Conservation (phyloP, 2,797 vertebrate genomes). For the Picus viridis region DNA sequence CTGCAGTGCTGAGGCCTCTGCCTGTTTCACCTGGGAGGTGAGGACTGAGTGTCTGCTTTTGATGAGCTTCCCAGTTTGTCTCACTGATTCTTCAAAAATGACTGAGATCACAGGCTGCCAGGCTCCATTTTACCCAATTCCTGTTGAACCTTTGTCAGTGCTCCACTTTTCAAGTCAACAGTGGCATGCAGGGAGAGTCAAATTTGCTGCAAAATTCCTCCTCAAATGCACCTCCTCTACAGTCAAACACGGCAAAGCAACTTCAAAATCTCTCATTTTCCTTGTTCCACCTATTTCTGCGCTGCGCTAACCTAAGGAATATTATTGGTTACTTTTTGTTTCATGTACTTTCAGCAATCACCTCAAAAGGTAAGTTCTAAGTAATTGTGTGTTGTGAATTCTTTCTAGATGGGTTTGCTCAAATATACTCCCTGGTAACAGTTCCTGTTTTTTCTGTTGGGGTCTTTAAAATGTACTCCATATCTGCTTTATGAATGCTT, state of each 20-base stretch:
- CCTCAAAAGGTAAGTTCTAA: background rate
- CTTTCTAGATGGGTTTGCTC: background rate
- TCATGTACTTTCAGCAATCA: background rate
- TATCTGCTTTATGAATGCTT: slow-evolving; percentile 19
- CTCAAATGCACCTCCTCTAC: background rate
- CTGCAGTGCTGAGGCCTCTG: background rate
- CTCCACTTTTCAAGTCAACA: background rate
- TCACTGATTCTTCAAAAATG: background rate
- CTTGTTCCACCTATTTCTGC: background rate
- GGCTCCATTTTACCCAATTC: background rate
- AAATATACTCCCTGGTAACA: background rate
- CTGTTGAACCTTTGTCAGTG: background rate
- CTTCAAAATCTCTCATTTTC: background rate
- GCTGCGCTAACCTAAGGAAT: background rate
- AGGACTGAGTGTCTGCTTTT: rapidly evolving
- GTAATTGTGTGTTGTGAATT: background rate
- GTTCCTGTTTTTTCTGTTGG: background rate
- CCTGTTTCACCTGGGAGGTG: background rate
- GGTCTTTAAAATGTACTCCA: background rate
- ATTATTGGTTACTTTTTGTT: background rate
- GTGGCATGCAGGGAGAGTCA: rapidly evolving
- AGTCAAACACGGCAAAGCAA: background rate
- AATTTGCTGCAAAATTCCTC: background rate
- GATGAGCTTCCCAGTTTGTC: background rate
- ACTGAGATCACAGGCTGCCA: background rate